Evolutionary conservation across 2,113 vertebrate species (phyloP).

Genomic region (Setophaga kirtlandii): DNA sequence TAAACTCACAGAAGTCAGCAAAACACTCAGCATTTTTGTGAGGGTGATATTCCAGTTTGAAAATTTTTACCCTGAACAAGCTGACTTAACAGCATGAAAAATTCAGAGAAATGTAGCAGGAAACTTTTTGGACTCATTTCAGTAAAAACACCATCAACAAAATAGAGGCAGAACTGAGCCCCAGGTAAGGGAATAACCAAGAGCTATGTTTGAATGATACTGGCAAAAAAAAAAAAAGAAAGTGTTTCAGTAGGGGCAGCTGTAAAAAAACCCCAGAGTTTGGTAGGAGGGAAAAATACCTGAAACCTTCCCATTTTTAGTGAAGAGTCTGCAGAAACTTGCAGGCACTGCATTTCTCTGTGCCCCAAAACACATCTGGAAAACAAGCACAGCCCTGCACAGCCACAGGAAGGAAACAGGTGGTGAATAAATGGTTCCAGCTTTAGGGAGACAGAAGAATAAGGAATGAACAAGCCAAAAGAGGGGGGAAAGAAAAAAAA

Average conservation of each 20-base stretch:
- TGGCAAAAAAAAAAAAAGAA: not conserved
- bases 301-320: not conserved
- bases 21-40: not conserved
- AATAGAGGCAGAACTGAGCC: not conserved
- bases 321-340: not conserved
- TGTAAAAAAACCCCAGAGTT: not conserved
- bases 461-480: not conserved
- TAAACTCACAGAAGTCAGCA: not conserved
- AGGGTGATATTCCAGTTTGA: not conserved
- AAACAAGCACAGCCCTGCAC: not conserved
- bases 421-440: not conserved
- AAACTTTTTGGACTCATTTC: not conserved
- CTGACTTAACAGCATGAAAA: not conserved
- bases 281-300: not conserved
- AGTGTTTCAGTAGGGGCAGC: not conserved
- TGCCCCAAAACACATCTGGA: not conserved
- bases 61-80: slow-evolving; percentile 17
- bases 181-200: not conserved
- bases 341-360: not conserved
- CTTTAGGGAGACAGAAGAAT: not conserved
- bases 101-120: not conserved
- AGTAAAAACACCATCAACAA: not conserved
- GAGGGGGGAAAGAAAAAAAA: not conserved
- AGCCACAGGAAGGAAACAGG: not conserved
- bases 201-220: not conserved